Conservation (phyloP, 1,140 invertebrate genomes). For the Psix sp. region DNA sequence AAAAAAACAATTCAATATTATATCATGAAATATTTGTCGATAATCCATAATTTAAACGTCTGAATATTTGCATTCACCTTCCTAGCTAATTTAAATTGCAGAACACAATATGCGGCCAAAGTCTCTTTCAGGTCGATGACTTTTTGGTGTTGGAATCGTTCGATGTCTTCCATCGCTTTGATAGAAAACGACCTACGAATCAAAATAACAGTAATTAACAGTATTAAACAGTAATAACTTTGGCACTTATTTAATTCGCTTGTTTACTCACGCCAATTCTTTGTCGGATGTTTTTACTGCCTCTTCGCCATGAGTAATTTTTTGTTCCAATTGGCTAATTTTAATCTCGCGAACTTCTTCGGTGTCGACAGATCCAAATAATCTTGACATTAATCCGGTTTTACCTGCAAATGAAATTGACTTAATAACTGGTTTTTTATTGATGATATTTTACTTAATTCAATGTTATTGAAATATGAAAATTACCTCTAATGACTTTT, state of each 20-base stretch:
- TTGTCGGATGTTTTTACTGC: conserved; percentile 80
- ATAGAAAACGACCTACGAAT: conserved; percentile 83
- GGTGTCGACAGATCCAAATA: conserved; percentile 88
- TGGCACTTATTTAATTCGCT: conserved; percentile 1
- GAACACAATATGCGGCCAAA: conserved; percentile 84
- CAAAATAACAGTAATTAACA: conserved; percentile 32
- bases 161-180: conserved; percentile 84
- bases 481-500: conserved; percentile 75
- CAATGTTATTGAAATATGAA: background rate
- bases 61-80: conserved; percentile 80
- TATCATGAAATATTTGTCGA: conserved; percentile 1
- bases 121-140: conserved; percentile 86
- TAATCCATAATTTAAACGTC: background rate
- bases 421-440: background rate
- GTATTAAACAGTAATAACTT: too few relatives aligned
- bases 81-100: conserved; percentile 88
- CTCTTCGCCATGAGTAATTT: conserved; percentile 82
- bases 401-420: conserved; percentile 77
- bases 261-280: conserved; percentile 42
- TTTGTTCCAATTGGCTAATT: conserved; percentile 83
- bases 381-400: conserved; percentile 82
- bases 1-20: conserved; percentile 60
- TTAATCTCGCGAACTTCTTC: conserved; percentile 87
- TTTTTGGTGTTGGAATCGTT: conserved; percentile 88
- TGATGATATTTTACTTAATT: background rate